Evolutionary conservation across 2,797 vertebrate species (phyloP).

Genomic region (Erethizon dorsatum): DNA sequence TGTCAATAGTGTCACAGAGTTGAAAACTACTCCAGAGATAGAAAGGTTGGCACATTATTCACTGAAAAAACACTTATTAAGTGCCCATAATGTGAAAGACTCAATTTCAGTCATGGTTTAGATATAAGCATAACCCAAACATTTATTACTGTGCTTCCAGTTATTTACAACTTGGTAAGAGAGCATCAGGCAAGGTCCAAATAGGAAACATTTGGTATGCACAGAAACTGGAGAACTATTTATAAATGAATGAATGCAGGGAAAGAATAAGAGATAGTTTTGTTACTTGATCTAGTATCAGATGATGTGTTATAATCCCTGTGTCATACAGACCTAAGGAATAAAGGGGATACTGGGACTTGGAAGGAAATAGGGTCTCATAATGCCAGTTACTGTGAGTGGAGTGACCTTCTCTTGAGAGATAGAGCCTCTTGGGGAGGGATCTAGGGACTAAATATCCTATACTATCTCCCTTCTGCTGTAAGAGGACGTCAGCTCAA

Average conservation of each 20-base stretch:
- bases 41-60: not conserved
- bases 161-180: not conserved
- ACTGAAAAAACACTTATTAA: not conserved
- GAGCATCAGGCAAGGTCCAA: not conserved
- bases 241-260: not conserved
- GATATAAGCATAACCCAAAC: not conserved
- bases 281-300: too few species aligned
- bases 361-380: not conserved
- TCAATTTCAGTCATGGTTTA: not conserved
- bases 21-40: not conserved
- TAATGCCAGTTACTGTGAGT: not conserved
- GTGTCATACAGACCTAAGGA: not conserved
- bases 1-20: not conserved
- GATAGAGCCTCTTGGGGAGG: not conserved
- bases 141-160: not conserved
- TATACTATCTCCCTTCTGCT: not conserved
- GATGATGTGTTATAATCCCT: accelerated
- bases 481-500: not conserved
- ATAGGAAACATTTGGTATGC: not conserved
- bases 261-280: accelerated
- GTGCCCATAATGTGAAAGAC: not conserved
- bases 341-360: too few species aligned
- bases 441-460: not conserved
- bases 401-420: not conserved
- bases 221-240: not conserved